Conservation (phyloP, 2,888 invertebrate genomes). For the Drosophila recens region DNA sequence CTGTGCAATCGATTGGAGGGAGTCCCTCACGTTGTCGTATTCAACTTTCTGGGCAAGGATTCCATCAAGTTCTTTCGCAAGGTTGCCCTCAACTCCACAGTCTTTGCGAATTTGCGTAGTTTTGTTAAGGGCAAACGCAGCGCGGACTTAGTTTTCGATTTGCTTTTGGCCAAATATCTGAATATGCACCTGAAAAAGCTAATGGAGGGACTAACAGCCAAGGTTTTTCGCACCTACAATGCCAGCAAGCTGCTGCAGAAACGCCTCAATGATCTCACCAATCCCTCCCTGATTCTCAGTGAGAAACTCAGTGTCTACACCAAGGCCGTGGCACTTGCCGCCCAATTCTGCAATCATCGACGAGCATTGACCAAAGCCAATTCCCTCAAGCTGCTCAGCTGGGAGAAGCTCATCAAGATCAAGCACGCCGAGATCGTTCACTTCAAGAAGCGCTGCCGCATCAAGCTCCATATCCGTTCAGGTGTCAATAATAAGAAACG, state of each 20-base stretch:
- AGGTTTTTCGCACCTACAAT: conserved; percentile 12
- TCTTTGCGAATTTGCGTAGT: background rate
- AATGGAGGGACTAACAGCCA: conserved; percentile 5
- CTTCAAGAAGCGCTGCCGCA: background rate
- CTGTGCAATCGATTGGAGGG: background rate
- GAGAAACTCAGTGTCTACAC: conserved; percentile 1
- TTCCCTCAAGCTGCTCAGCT: background rate
- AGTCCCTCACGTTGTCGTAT: background rate
- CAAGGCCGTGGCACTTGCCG: background rate
- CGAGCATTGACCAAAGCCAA: conserved; percentile 1
- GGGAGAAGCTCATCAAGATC: background rate
- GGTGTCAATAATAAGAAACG: background rate
- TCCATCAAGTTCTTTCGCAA: conserved; percentile 5
- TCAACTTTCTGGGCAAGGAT: conserved; percentile 4
- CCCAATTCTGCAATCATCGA: conserved; percentile 4
- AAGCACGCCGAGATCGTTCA: background rate
- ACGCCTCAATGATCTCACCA: background rate
- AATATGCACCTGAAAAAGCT: background rate
- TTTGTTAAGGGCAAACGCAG: background rate
- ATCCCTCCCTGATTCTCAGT: background rate
- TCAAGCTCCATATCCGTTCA: background rate
- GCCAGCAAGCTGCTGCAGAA: conserved; percentile 2
- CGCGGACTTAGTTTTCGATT: background rate
- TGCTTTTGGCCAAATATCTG: background rate
- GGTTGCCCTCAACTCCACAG: background rate